Conservation (phyloP, 2,888 invertebrate genomes). For the Busseola fusca region DNA sequence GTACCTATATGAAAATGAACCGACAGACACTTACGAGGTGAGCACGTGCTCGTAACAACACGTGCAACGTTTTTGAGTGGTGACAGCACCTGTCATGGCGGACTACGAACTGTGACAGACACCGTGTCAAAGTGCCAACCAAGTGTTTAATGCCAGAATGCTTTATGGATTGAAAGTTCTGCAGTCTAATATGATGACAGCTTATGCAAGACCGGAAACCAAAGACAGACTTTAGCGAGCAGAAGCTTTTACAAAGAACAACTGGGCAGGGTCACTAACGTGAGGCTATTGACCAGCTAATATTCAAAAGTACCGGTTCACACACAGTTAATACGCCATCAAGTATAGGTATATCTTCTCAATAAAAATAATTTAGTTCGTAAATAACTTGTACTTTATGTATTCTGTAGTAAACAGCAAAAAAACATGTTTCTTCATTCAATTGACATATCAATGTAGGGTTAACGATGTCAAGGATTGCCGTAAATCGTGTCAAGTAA, state of each 20-base stretch:
- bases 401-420: background rate
- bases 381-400: background rate
- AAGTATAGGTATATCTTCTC: background rate
- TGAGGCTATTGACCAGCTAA: background rate
- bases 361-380: background rate
- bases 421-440: conserved; percentile 2
- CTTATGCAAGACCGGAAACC: background rate
- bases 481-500: conserved; percentile 56
- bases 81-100: conserved; percentile 39
- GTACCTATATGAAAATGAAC: background rate
- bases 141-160: conserved; percentile 4
- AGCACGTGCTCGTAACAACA: conserved; percentile 1
- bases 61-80: conserved; percentile 17
- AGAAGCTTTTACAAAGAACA: background rate
- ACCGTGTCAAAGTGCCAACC: conserved; percentile 27
- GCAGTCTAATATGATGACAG: background rate
- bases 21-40: background rate
- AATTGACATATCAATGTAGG: conserved; percentile 18
- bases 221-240: background rate
- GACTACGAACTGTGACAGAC: conserved; percentile 10
- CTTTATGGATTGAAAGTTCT: background rate
- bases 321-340: background rate
- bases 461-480: conserved; percentile 49
- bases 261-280: background rate
- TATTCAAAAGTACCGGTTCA: background rate